Evolutionary conservation across 1,140 invertebrate species (phyloP), one percentile per base, ranked within the genome.

Genomic region (Olivierus martensii): DNA sequence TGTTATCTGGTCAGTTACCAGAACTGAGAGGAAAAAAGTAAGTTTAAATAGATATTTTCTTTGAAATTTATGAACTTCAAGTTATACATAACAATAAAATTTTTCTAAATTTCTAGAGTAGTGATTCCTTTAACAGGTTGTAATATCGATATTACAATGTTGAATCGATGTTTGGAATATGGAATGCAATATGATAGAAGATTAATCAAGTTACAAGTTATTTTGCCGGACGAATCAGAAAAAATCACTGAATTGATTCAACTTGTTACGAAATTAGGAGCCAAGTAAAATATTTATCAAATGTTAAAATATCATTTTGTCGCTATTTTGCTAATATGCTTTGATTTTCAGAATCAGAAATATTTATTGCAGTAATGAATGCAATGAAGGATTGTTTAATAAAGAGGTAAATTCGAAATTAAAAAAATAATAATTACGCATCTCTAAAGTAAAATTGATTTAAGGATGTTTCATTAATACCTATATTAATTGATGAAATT

Each of bases 121-220:
- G 87, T 89, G 1, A 71, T 87, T 28, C 74, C 84, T 34, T 65
- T 93, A 0, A 86, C 84, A 65, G 91, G 91, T 2, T 90, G 91
- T 21, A 95, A 95, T 70, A 94, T 95, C 49, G 89, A 94, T 63
- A 89, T 87, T 4, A 91, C 87, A 0, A 81, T 91, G 0, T 73
- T 95, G 42, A 87, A 89, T 0, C 72, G 90, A 22, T 87, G 87
- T 46, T 71, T 95, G 51, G 91, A 95, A 62, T 73, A 90, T 46
- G 90, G 88, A 18, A 70, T 95, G 61, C 87, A 87, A 3, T 85
- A 82, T 1, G 89, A 93, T 65, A 87, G 87, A 2, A 74, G 91
- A 10, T 70, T 94, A 21, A 72, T 90, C 12, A 85, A 88, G 63
- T 89, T 93, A 65, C 81, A 81, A 61, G 85, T 87, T 6, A 87